Conservation (phyloP, 2,888 invertebrate species). For the Drosophila kuntzei region DNA sequence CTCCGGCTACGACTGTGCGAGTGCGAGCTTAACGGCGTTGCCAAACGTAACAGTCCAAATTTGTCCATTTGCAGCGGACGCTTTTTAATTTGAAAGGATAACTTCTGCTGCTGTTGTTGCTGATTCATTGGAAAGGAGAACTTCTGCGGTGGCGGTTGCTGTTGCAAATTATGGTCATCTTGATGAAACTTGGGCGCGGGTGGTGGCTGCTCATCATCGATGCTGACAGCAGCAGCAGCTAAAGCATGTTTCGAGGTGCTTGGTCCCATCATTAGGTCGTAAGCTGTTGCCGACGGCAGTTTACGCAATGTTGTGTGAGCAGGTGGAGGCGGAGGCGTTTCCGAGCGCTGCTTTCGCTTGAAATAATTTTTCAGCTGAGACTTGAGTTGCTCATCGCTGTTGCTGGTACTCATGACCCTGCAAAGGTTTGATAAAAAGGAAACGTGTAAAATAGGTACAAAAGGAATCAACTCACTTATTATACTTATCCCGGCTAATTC, state of each 20-base stretch:
- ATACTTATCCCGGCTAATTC: slow-evolving; percentile 53
- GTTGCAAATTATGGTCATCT: slow-evolving; percentile 12
- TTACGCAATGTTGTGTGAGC: slow-evolving; percentile 27
- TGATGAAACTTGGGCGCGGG: slow-evolving; percentile 45
- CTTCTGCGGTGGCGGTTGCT: slow-evolving; percentile 57
- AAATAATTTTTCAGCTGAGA: slow-evolving; percentile 75
- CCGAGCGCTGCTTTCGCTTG: slow-evolving; percentile 43
- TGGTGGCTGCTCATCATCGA: slow-evolving; percentile 37
- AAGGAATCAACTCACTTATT: slow-evolving; percentile 24
- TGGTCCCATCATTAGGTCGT: slow-evolving; percentile 54
- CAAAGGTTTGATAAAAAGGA: slow-evolving; percentile 41
- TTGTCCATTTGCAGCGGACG: slow-evolving; percentile 87
- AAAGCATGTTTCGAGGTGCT: slow-evolving; percentile 66
- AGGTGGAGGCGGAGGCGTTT: slow-evolving; percentile 72
- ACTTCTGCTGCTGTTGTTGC: slow-evolving; percentile 55
- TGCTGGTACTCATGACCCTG: slow-evolving; percentile 83
- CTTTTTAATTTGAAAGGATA: slow-evolving; percentile 86
- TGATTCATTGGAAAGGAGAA: slow-evolving; percentile 82
- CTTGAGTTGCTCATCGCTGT: slow-evolving; percentile 82
- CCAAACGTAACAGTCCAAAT: slow-evolving; percentile 90
- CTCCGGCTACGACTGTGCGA: slow-evolving; percentile 71
- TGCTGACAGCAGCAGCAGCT: slow-evolving; percentile 32
- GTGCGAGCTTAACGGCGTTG: slow-evolving; percentile 86
- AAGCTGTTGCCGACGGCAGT: background rate
- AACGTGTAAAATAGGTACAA: slow-evolving; percentile 12